Evolutionary conservation across 2,113 vertebrate species (phyloP).

Genomic region (Mormyrus iriodes): DNA sequence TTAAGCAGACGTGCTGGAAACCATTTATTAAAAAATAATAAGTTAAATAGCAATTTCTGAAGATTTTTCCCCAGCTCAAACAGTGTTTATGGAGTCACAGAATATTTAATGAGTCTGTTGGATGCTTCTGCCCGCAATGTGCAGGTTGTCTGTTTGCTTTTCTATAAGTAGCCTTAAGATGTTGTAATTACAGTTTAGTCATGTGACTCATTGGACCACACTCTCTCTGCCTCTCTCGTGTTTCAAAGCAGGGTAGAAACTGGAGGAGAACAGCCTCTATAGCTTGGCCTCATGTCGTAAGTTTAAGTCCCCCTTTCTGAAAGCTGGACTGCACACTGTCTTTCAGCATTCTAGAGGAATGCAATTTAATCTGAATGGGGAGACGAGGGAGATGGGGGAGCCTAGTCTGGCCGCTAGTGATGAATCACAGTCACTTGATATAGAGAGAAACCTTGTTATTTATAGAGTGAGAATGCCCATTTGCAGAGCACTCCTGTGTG

Average conservation of each 20-base stretch:
- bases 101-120: background rate
- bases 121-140: background rate
- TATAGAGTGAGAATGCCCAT: background rate
- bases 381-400: background rate
- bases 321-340: background rate
- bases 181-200: background rate
- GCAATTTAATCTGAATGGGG: background rate
- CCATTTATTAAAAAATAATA: background rate
- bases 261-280: no score
- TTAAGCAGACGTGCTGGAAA: background rate
- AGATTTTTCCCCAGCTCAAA: background rate
- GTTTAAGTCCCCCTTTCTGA: background rate
- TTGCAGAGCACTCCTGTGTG: background rate
- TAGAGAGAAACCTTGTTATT: background rate
- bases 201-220: background rate
- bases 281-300: background rate
- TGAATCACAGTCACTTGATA: background rate
- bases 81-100: background rate
- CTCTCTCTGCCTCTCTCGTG: background rate
- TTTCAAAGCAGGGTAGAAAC: background rate
- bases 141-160: background rate
- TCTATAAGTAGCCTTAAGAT: constrained; percentile 2
- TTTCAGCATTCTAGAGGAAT: background rate
- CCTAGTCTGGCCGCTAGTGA: background rate
- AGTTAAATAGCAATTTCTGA: background rate